A percentile compares a stretch with the other conserved stretches of the same genome.
These are phyloP conservation scores for Tangara arthus DNA, from an alignment of 2,797 vertebrate species.

Conservation along the genomic window DNA sequence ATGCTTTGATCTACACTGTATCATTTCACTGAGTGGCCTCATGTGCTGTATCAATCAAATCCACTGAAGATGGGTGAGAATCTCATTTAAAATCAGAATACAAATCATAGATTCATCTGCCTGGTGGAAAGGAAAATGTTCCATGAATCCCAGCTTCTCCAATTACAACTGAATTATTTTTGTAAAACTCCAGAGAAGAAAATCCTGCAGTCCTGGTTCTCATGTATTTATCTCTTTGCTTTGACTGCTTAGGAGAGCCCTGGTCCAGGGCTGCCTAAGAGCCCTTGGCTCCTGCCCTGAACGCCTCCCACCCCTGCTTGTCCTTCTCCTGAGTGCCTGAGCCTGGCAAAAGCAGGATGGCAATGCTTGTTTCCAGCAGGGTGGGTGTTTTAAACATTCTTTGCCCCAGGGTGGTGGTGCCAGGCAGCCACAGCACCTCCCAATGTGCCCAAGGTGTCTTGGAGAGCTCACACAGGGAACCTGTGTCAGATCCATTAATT, in stretches of 20 bases:
- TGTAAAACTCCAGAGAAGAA: constrained; percentile 30
- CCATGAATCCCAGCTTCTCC: constrained; percentile 35
- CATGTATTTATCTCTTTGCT: neutral
- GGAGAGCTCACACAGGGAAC: neutral
- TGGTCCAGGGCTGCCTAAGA: neutral
- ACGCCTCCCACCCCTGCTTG: neutral
- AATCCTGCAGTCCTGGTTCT: neutral
- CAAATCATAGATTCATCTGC: constrained; percentile 70
- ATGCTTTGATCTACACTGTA: constrained; percentile 74
- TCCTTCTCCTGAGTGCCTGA: neutral
- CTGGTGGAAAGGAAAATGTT: constrained; percentile 57
- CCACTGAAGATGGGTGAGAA: constrained; percentile 58
- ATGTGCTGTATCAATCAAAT: constrained; percentile 73
- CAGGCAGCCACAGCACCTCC: neutral
- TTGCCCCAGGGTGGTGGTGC: neutral
- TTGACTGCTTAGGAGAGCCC: fast-evolving
- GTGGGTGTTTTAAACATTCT: neutral
- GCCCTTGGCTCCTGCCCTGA: neutral
- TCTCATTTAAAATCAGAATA: constrained; percentile 72
- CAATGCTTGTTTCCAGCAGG: neutral
- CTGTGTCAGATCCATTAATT: neutral
- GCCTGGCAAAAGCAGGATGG: neutral
- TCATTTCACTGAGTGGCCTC: constrained; percentile 75
- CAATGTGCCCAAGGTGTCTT: fast-evolving
- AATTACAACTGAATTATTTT: constrained; percentile 63